Evolutionary conservation across 2,888 invertebrate species (phyloP).

Genomic region (Copidosoma aretas): DNA sequence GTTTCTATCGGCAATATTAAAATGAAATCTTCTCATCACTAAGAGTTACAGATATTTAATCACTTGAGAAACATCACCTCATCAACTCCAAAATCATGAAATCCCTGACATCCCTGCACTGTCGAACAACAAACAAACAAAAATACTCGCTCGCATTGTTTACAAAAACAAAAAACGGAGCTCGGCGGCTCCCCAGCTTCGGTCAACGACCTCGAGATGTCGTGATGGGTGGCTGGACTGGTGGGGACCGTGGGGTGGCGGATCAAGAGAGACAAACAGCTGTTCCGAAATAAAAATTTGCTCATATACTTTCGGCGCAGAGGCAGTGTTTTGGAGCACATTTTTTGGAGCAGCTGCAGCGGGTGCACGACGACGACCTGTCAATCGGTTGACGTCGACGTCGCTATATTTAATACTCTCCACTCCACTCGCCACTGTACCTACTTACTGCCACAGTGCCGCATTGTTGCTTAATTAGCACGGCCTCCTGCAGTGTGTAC

Average conservation of each 20-base stretch:
- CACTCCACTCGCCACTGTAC: not conserved
- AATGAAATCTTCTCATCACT: no score
- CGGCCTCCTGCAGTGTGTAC: no score
- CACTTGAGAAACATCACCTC: no score
- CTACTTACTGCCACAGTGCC: no score
- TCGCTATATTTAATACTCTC: not conserved
- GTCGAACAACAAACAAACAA: not conserved
- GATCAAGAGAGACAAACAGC: not conserved
- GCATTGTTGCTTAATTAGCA: no score
- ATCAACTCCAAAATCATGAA: no score
- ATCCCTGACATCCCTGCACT: not conserved
- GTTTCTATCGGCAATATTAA: no score
- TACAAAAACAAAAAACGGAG: not conserved
- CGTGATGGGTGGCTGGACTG: no score
- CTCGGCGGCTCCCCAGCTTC: not conserved
- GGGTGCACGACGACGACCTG: conserved; percentile 26
- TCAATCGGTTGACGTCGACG: conserved; percentile 33
- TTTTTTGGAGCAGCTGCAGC: not conserved
- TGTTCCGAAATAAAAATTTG: not conserved
- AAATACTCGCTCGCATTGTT: not conserved
- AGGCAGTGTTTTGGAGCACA: not conserved
- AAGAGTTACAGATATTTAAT: no score
- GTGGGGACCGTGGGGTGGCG: not conserved
- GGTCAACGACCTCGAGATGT: not conserved
- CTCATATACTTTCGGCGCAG: not conserved